Evolutionary conservation across 1,140 invertebrate genomes (phyloP), one percentile per base, ranked within the genome.

Genomic region (Brachionus plicatilis): DNA sequence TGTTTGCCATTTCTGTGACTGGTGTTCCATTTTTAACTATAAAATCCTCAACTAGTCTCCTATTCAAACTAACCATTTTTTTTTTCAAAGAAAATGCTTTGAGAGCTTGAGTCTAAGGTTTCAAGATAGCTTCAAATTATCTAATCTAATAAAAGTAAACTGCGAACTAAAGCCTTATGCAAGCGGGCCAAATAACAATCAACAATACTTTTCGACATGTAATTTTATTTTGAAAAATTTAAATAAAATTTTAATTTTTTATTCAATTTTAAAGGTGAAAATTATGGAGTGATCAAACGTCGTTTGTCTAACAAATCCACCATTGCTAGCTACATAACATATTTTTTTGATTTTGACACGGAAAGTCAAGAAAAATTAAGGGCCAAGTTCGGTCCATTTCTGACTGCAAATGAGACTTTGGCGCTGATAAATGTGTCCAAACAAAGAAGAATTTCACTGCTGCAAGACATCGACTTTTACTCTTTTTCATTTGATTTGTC

Each of bases 21-120:
- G 53, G 53, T 45, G 24, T 60, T 1, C 29, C 53, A 41, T 43
- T 45, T 65, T 65, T 11, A 11, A 65, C 9, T 1, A 65, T 27
- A 43, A 41, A 43, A 41, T 60, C n/a, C 17, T 82, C 79, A 2
- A 82, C 20, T 65, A n/a, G 41, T 82, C 3, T 41, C 24, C 79
- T 82, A 47, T 47, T 27, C 7, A 27, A 37, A 29, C n/a, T 50
- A 50, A 76, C 24, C 72, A 76, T 76, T 53, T 76, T 76, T 76
- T 76, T 20, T 76, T 76, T 43, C 27, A 27, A 50, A 76, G 72
- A 76, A 76, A 76, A 76, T 76, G 72, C 20, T 76, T 50, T n/a
- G 72, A 76, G 43, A 76, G 72, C 27, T 76, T 76, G 43, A 47
- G 45, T 76, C 7, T 50, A 27, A 76, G 47, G 33, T 50, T 50